Percentiles rank a stretch among this genome's conserved stretches.
Conservation (phyloP, 2,888 invertebrate species). For the Bombyx huttoni region DNA sequence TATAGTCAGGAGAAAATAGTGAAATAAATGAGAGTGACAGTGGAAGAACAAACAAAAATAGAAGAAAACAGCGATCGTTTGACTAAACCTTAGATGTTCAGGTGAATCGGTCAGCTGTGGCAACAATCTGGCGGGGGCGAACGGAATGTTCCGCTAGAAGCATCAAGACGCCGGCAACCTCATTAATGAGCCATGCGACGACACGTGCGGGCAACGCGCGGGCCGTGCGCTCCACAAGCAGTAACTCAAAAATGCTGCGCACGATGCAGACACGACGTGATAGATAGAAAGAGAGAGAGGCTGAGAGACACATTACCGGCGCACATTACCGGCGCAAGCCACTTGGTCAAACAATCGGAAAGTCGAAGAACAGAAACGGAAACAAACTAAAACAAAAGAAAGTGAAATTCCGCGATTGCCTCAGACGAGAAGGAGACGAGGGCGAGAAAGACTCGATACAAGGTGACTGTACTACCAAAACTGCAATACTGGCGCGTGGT, state of each 20-base stretch:
- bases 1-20: not conserved
- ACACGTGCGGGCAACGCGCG: not conserved
- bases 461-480: conserved; percentile 93
- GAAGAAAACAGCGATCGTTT: not conserved
- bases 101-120: not conserved
- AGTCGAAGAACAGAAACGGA: not conserved
- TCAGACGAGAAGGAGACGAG: conserved; percentile 51
- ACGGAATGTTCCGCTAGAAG: not conserved
- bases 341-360: conserved; percentile 1
- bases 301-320: conserved; percentile 3
- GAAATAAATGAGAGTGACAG: conserved; percentile 16
- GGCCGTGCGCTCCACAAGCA: conserved; percentile 3
- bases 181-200: not conserved
- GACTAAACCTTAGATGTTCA: not conserved
- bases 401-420: conserved; percentile 63
- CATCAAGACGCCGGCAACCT: not conserved
- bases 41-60: conserved; percentile 1
- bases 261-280: conserved; percentile 9
- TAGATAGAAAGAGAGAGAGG: conserved; percentile 7
- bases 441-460: conserved; percentile 42
- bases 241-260: conserved; percentile 8
- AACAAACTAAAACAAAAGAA: conserved; percentile 17
- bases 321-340: not conserved
- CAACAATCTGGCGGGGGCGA: not conserved
- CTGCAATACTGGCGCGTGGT: conserved; percentile 94